A percentile compares a stretch with the other conserved stretches of the same genome.
These are phyloP conservation scores for Epicampocera succincta DNA, from an alignment of 2,888 invertebrate species.

Conservation along the genomic window DNA sequence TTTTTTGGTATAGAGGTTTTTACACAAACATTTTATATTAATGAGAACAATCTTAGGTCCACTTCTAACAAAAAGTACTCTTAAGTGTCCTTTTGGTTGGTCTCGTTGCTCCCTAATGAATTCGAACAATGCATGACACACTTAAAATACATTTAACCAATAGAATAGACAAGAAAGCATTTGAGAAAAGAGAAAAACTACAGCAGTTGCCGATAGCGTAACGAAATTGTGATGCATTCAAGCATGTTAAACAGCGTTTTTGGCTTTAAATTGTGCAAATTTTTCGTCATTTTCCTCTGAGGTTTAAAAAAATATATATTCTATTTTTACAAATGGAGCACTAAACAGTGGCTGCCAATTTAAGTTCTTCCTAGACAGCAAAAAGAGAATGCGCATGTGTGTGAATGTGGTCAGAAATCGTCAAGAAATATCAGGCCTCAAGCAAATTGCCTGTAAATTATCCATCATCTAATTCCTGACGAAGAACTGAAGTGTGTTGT, in stretches of 20 bases:
- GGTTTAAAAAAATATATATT: constrained; percentile 12
- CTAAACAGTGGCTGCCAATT: constrained; percentile 25
- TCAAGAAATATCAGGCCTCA: too few relatives aligned
- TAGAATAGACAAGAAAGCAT: constrained; percentile 26
- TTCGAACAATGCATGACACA: constrained; percentile 38
- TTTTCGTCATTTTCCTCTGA: constrained; percentile 70
- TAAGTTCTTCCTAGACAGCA: too few relatives aligned
- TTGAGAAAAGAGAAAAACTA: constrained; percentile 10
- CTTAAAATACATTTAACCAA: constrained; percentile 37
- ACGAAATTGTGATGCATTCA: constrained; percentile 77
- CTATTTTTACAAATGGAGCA: background rate
- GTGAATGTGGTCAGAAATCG: too few relatives aligned
- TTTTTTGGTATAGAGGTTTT: too few relatives aligned
- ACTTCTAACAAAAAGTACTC: background rate
- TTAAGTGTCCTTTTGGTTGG: constrained; percentile 12
- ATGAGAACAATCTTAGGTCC: too few relatives aligned
- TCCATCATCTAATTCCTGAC: too few relatives aligned
- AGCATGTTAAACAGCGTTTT: constrained; percentile 74
- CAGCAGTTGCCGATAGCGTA: constrained; percentile 68
- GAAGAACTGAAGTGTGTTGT: too few relatives aligned
- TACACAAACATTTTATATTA: background rate
- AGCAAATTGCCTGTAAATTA: too few relatives aligned
- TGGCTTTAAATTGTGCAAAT: constrained; percentile 72
- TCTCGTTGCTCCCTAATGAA: background rate
- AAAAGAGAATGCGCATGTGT: too few relatives aligned